Conservation (phyloP, 2,113 vertebrate species). For the Ceratotherium simum region DNA sequence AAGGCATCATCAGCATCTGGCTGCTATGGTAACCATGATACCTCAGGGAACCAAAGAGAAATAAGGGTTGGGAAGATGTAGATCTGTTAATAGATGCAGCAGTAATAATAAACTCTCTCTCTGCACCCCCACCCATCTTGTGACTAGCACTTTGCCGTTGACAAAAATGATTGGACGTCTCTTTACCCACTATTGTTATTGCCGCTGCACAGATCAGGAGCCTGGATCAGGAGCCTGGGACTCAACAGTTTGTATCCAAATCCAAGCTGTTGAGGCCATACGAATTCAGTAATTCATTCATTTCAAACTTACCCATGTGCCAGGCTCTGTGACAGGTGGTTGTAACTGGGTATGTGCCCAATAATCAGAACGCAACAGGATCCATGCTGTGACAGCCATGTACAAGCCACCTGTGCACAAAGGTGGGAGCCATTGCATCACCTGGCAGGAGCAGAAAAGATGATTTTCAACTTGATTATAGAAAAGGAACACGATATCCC, state of each 20-base stretch:
- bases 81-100: conserved; percentile 29
- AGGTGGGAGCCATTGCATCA: conserved; percentile 59
- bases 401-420: not conserved
- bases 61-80: conserved; percentile 35
- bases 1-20: conserved; percentile 71
- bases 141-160: not conserved
- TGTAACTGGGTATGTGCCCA: not conserved
- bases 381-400: not conserved
- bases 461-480: not conserved
- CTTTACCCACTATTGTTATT: not conserved
- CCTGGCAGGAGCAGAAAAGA: not conserved
- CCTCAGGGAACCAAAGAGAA: conserved; percentile 63
- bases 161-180: not conserved
- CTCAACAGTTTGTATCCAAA: not conserved
- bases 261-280: not conserved
- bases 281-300: not conserved
- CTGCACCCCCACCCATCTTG: not conserved
- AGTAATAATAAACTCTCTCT: conserved; percentile 43
- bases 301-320: not conserved
- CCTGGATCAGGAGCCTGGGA: not conserved
- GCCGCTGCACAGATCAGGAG: not conserved
- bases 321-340: not conserved
- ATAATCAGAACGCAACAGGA: not conserved
- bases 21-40: conserved; percentile 69
- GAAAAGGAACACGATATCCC: not conserved